These are phyloP conservation scores for Calosoma granatense DNA, from an alignment of 1,140 invertebrate species.

Conservation along the genomic window DNA sequence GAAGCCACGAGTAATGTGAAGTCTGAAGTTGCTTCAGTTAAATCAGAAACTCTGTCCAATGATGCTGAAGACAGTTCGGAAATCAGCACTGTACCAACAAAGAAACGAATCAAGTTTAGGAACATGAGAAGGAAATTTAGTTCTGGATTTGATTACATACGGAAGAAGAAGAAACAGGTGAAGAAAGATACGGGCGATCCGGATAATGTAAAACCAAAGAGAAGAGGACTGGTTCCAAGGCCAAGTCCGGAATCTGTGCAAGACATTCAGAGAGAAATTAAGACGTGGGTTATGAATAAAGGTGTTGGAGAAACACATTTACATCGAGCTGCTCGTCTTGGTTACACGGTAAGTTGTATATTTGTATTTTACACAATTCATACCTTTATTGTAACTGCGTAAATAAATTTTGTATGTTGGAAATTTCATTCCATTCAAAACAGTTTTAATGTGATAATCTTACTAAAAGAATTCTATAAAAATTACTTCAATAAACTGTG, in stretches of 20 bases:
- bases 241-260: slow-evolving; percentile 56
- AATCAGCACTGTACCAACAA: slow-evolving; percentile 28
- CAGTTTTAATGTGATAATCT: too few species aligned
- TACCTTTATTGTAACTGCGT: neutral
- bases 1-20: slow-evolving; percentile 11
- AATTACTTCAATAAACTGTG: too few species aligned
- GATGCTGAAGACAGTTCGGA: slow-evolving; percentile 28
- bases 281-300: slow-evolving; percentile 86
- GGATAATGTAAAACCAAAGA: slow-evolving; percentile 23
- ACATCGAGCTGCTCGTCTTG: slow-evolving; percentile 78
- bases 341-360: slow-evolving; percentile 69
- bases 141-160: slow-evolving; percentile 78
- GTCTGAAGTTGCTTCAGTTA: slow-evolving; percentile 18
- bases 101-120: slow-evolving; percentile 40
- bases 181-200: slow-evolving; percentile 38
- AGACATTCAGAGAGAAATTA: slow-evolving; percentile 76
- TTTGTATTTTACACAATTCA: slow-evolving; percentile 1
- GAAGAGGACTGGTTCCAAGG: slow-evolving; percentile 35
- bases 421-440: too few species aligned
- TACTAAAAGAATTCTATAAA: too few species aligned
- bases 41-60: slow-evolving; percentile 29
- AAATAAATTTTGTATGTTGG: neutral
- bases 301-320: slow-evolving; percentile 85
- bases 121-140: slow-evolving; percentile 50
- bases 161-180: slow-evolving; percentile 68